Percentiles rank a stretch among this genome's conserved stretches.
These are phyloP conservation scores for Itoplectis maculator DNA, from an alignment of 2,888 invertebrate species.

Conservation along the genomic window DNA sequence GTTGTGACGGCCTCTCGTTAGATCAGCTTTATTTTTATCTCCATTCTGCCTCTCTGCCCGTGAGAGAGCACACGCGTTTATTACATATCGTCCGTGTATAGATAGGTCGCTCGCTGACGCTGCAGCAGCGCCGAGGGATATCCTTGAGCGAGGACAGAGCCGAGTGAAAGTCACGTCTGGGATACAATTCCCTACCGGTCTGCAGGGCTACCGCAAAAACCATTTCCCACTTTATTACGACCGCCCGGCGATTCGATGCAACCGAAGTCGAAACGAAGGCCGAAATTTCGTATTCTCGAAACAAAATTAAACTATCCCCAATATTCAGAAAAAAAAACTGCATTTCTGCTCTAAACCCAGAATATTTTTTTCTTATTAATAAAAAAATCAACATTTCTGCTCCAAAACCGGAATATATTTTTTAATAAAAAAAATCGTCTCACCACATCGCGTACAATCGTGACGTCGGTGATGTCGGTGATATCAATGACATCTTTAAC, in stretches of 20 bases:
- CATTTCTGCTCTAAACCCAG: not conserved
- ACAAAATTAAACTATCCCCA: too few species aligned
- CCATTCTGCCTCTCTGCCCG: slow-evolving; percentile 14
- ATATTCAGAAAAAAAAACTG: slow-evolving; percentile 6
- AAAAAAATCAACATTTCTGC: not conserved
- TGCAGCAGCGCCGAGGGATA: slow-evolving; percentile 28
- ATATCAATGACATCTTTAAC: slow-evolving; percentile 81
- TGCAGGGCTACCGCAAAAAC: not conserved
- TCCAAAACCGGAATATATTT: not conserved
- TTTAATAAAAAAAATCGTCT: slow-evolving; percentile 66
- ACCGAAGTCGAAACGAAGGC: not conserved
- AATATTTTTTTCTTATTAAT: slow-evolving; percentile 1
- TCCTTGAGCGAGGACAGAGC: slow-evolving; percentile 65
- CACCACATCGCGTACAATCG: slow-evolving; percentile 81
- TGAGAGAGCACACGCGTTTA: slow-evolving; percentile 38
- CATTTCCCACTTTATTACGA: slow-evolving; percentile 17
- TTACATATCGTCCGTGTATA: slow-evolving; percentile 27
- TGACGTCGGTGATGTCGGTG: slow-evolving; percentile 85
- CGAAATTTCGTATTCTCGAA: too few species aligned
- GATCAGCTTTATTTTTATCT: slow-evolving; percentile 73
- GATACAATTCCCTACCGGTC: slow-evolving; percentile 29
- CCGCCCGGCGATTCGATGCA: not conserved
- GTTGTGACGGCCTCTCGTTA: slow-evolving; percentile 53
- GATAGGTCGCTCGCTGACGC: slow-evolving; percentile 17
- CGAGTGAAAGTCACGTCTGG: slow-evolving; percentile 68